A percentile compares a stretch with the other conserved stretches of the same genome.
These are phyloP conservation scores for Acipenser oxyrinchus DNA, from an alignment of 2,797 vertebrate genomes.

Conservation along the genomic window DNA sequence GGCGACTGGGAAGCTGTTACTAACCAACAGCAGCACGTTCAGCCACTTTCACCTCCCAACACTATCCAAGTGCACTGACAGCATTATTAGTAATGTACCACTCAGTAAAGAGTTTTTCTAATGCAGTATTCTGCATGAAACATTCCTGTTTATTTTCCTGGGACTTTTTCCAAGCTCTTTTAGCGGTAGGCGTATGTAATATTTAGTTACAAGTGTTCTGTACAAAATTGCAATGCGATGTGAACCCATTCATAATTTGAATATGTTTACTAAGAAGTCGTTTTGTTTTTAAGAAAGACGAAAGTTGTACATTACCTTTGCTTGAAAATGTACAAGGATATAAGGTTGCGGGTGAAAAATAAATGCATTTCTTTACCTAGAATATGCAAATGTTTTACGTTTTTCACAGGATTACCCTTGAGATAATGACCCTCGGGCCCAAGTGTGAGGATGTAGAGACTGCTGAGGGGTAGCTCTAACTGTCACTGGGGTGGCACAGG, in stretches of 20 bases:
- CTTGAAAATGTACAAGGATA: constrained; percentile 56
- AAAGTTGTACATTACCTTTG: constrained; percentile 32
- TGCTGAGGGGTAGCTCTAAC: constrained; percentile 99
- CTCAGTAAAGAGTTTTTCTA: background rate
- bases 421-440: constrained; percentile 99
- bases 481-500: constrained; percentile 99
- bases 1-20: constrained; percentile 49
- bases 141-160: no score
- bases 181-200: no score
- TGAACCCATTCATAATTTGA: constrained; percentile 6
- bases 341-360: constrained; percentile 23
- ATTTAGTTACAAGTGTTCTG: no score
- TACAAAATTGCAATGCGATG: constrained; percentile 7
- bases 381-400: constrained; percentile 79
- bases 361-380: constrained; percentile 35
- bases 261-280: background rate
- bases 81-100: constrained; percentile 37
- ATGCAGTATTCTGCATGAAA: background rate
- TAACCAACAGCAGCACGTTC: constrained; percentile 28
- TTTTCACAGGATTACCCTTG: constrained; percentile 99
- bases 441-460: constrained; percentile 99
- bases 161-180: no score
- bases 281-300: background rate
- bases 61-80: constrained; percentile 36
- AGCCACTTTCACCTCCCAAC: constrained; percentile 29